Evolutionary conservation across 1,140 invertebrate genomes (phyloP).

Genomic region (Rhyacophila brunnea): DNA sequence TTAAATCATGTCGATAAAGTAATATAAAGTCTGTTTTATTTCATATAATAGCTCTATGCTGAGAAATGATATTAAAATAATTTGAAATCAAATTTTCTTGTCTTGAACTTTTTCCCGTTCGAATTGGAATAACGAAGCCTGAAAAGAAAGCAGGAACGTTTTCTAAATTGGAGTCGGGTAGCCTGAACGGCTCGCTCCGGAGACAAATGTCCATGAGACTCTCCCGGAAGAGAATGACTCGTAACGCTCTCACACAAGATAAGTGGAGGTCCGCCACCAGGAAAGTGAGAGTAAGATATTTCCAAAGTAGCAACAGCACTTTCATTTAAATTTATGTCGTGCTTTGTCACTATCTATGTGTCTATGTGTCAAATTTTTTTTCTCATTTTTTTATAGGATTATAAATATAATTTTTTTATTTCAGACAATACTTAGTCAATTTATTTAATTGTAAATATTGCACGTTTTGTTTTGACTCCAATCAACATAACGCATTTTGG

Average conservation of each 20-base stretch:
- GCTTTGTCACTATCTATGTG: not conserved
- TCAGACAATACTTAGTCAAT: no score
- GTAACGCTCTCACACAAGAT: conserved; percentile 40
- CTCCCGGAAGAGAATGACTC: conserved; percentile 41
- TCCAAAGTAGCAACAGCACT: not conserved
- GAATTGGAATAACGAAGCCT: conserved; percentile 15
- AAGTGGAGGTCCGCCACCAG: conserved; percentile 64
- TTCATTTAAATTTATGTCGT: conserved; percentile 1
- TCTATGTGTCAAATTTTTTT: not conserved
- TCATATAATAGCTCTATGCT: no score
- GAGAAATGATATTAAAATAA: no score
- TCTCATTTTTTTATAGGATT: no score
- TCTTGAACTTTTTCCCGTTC: no score
- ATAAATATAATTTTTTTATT: no score
- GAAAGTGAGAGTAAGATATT: conserved; percentile 63
- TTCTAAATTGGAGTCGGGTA: conserved; percentile 57
- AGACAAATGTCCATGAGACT: conserved; percentile 52
- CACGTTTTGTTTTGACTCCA: no score
- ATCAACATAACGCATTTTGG: no score
- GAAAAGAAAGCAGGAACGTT: conserved; percentile 58
- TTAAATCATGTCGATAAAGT: no score
- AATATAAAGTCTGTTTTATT: no score
- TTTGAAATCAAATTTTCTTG: no score
- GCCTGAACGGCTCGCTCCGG: conserved; percentile 54
- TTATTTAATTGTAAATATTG: no score